A percentile compares a stretch with the other conserved stretches of the same genome.
Conservation (phyloP, 2,113 vertebrate genomes). For the Festucalex cinctus region DNA sequence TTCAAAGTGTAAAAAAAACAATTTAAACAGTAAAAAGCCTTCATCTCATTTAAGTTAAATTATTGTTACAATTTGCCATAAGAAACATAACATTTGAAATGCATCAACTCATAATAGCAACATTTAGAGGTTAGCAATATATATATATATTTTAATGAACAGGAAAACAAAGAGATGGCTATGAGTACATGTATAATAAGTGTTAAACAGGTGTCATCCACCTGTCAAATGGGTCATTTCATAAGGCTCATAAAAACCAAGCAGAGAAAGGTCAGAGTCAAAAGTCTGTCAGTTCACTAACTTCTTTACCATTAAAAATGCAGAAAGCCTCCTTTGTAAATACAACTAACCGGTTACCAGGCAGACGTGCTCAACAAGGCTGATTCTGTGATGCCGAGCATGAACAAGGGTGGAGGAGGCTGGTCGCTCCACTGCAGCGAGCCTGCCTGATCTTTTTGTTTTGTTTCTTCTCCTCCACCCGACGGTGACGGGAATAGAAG, state of each 20-base stretch:
- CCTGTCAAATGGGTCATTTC: too few relatives aligned
- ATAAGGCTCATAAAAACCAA: neutral
- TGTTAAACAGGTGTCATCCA: neutral
- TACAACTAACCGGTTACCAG: too few relatives aligned
- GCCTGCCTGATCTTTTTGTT: constrained; percentile 35
- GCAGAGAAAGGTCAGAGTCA: neutral
- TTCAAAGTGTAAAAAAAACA: constrained; percentile 43
- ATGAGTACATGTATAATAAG: neutral
- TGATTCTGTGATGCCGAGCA: constrained; percentile 25
- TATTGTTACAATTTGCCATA: constrained; percentile 27
- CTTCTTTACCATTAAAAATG: too few relatives aligned
- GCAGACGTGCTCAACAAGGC: neutral
- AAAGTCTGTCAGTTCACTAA: too few relatives aligned
- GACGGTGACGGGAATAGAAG: constrained; percentile 44
- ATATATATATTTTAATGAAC: neutral
- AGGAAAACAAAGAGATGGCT: neutral
- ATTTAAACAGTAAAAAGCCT: constrained; percentile 45
- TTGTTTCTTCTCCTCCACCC: constrained; percentile 37
- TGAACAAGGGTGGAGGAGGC: constrained; percentile 13
- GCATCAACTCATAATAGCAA: constrained; percentile 3
- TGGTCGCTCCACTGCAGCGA: constrained; percentile 42
- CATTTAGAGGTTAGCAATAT: constrained; percentile 26
- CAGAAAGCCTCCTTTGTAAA: too few relatives aligned
- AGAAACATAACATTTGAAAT: constrained; percentile 14
- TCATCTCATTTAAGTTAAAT: constrained; percentile 52